Conservation (phyloP, 1,140 invertebrate genomes). For the Druon quercuslanigerum region DNA sequence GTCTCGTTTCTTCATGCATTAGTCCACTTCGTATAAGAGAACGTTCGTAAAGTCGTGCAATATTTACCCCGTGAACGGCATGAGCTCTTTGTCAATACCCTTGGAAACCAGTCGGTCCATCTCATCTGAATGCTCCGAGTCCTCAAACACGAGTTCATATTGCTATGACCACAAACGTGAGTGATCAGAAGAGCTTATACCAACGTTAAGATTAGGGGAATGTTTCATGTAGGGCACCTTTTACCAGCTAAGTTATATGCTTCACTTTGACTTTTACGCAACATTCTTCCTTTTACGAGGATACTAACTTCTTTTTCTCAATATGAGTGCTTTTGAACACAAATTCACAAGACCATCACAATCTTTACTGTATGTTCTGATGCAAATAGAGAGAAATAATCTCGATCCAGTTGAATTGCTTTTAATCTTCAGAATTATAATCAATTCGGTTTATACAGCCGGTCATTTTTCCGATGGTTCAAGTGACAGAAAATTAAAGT, state of each 20-base stretch:
- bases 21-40: conserved; percentile 26
- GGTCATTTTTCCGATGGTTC: no score
- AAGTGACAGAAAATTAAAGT: no score
- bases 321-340: no score
- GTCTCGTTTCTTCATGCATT: conserved; percentile 17
- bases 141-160: conserved; percentile 23
- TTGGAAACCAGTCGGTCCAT: conserved; percentile 25
- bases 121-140: background rate
- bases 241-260: background rate
- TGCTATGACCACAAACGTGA: conserved; percentile 27
- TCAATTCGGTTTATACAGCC: no score
- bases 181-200: background rate
- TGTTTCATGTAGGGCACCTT: background rate
- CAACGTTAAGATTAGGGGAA: conserved; percentile 19
- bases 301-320: background rate
- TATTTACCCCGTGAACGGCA: conserved; percentile 12
- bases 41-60: conserved; percentile 14
- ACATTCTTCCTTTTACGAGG: conserved; percentile 5
- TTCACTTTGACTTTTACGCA: background rate
- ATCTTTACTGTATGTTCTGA: no score
- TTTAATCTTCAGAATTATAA: no score
- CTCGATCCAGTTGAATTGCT: no score
- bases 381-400: no score
- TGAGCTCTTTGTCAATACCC: conserved; percentile 27
- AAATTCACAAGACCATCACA: no score